Conservation (phyloP, 2,113 vertebrate genomes). For the Pseudonaja textilis region DNA sequence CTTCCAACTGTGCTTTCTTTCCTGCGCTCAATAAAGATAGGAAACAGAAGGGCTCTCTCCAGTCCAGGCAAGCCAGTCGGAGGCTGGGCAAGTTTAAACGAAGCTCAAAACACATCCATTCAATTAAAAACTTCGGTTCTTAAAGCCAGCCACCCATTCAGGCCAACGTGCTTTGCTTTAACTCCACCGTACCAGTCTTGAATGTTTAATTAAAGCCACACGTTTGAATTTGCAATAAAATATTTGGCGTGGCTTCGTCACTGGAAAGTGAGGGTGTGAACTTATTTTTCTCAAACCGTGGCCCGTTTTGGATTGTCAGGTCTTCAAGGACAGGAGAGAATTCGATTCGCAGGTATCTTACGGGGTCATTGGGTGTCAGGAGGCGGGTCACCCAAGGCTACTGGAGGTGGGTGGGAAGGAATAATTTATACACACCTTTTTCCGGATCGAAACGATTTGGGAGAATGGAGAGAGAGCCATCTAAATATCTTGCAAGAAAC, state of each 20-base stretch:
- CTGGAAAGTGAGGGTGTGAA: background rate
- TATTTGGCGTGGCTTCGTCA: background rate
- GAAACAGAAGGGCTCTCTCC: slow-evolving; percentile 13
- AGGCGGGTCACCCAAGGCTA: too few relatives aligned
- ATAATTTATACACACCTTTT: background rate
- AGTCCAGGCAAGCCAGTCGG: slow-evolving; percentile 5
- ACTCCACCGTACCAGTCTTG: background rate
- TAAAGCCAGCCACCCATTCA: background rate
- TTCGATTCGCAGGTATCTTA: too few relatives aligned
- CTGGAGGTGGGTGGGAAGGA: too few relatives aligned
- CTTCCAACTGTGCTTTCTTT: background rate
- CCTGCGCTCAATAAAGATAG: background rate
- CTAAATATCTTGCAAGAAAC: background rate
- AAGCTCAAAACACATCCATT: background rate
- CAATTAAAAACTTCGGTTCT: background rate
- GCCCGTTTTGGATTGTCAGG: background rate
- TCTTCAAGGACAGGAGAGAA: background rate
- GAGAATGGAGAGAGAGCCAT: background rate
- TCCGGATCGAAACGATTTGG: background rate
- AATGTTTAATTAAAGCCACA: background rate
- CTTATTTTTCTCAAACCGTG: background rate
- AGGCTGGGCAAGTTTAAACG: slow-evolving; percentile 17
- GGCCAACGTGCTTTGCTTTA: background rate
- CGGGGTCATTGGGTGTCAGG: background rate
- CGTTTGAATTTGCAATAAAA: background rate